A percentile compares a stretch with the other conserved stretches of the same genome.
These are phyloP conservation scores for Falco berigora DNA, from an alignment of 2,797 vertebrate species.

Conservation along the genomic window DNA sequence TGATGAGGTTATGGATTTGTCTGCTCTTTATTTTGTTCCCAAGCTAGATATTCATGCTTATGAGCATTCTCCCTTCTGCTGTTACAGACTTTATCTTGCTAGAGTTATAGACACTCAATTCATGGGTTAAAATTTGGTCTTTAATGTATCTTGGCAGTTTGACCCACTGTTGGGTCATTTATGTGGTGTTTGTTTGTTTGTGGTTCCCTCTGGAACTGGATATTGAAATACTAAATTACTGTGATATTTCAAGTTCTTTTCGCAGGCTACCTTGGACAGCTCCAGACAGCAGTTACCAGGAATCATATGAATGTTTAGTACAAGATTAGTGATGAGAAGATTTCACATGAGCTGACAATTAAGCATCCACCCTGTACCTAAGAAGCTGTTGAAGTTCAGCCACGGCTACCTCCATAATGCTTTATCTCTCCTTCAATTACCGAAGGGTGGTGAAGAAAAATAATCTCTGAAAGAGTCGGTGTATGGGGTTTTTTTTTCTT, in stretches of 20 bases:
- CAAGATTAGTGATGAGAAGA: background rate
- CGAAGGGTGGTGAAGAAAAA: slow-evolving; percentile 30
- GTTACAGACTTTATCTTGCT: background rate
- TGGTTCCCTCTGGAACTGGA: background rate
- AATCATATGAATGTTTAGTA: background rate
- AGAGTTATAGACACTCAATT: background rate
- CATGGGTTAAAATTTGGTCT: background rate
- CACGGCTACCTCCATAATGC: background rate
- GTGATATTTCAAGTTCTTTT: background rate
- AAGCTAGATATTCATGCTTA: background rate
- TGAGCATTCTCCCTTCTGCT: background rate
- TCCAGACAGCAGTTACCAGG: background rate
- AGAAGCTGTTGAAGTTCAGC: background rate
- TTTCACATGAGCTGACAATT: background rate
- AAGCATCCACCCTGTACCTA: background rate
- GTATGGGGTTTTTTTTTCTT: background rate
- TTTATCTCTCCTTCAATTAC: slow-evolving; percentile 7
- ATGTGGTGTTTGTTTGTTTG: background rate
- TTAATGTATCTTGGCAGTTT: background rate
- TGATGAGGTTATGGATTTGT: background rate
- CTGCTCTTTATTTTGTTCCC: background rate
- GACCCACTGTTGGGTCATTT: background rate
- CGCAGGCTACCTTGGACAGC: background rate
- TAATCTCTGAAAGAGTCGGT: slow-evolving; percentile 35
- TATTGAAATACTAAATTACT: background rate